A percentile compares a stretch with the other conserved stretches of the same genome.
phyloP scores from a whole-genome alignment of 1,140 invertebrate genomes.

The Brachionus rotundiformis region DNA sequence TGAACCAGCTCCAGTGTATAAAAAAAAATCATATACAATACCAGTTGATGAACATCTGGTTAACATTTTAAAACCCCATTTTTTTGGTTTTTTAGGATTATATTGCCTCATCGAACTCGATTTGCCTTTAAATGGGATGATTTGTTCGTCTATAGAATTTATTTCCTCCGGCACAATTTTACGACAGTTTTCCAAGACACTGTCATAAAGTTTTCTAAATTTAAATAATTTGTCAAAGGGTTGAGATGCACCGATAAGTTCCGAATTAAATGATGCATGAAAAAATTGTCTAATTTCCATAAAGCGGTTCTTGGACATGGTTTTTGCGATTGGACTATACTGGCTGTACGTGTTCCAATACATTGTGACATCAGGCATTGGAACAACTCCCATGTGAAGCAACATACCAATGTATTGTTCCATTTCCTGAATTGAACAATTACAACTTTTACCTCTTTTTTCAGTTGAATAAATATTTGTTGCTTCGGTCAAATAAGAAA shows the following conservation, averaged over 20 bases:
- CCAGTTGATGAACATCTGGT: conserved; percentile 58
- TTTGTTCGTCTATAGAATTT: conserved; percentile 56
- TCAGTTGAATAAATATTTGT: not conserved
- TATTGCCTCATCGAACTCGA: conserved; percentile 61
- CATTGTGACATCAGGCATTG: conserved; percentile 52
- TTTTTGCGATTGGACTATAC: conserved; percentile 53
- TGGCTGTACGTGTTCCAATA: conserved; percentile 56
- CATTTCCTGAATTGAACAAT: conserved; percentile 53
- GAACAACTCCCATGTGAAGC: conserved; percentile 54
- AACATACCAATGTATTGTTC: conserved; percentile 55
- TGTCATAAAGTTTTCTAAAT: conserved; percentile 58
- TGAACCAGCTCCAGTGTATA: conserved; percentile 56
- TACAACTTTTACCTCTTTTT: not conserved
- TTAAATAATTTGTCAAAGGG: conserved; percentile 61
- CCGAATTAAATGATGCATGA: conserved; percentile 54
- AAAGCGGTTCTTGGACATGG: conserved; percentile 55
- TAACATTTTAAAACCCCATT: conserved; percentile 63
- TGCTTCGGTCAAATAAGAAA: conserved; percentile 4
- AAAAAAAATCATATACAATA: conserved; percentile 62
- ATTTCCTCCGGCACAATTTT: conserved; percentile 58
- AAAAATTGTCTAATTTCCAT: conserved; percentile 53
- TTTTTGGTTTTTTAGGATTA: conserved; percentile 58
- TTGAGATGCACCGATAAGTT: conserved; percentile 54
- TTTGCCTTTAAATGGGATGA: conserved; percentile 58
- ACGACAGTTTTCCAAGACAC: conserved; percentile 56